Conservation (phyloP, 2,797 vertebrate genomes). For the Austrolebias charrua region DNA sequence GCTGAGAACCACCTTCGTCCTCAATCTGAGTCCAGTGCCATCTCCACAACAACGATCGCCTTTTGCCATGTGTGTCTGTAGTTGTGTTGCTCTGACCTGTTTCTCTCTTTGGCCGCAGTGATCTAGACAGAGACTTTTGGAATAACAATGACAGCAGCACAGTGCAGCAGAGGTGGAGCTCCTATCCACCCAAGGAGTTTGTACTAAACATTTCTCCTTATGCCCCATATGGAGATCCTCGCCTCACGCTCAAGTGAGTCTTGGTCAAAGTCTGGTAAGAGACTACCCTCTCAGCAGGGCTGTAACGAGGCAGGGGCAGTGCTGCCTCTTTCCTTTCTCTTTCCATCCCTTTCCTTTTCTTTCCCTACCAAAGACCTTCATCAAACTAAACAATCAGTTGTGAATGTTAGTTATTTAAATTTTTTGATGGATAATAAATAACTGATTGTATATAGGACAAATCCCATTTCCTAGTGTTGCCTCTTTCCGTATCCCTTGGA, state of each 20-base stretch:
- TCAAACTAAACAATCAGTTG: no score
- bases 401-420: no score
- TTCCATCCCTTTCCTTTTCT: conserved; percentile 9
- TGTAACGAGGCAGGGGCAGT: conserved; percentile 75
- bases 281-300: conserved; percentile 76
- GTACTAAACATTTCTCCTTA: conserved; percentile 99
- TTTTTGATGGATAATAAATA: no score
- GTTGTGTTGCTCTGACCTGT: conserved; percentile 90
- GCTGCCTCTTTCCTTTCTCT: conserved; percentile 13
- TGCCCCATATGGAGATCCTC: conserved; percentile 98
- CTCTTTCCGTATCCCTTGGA: no score
- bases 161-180: conserved; percentile 99
- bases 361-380: background rate
- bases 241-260: conserved; percentile 99
- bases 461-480: no score
- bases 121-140: conserved; percentile 99
- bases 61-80: conserved; percentile 78
- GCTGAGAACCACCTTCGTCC: conserved; percentile 39
- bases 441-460: no score
- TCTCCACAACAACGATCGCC: conserved; percentile 37
- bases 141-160: conserved; percentile 99
- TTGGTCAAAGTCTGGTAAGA: conserved; percentile 88
- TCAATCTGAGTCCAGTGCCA: conserved; percentile 34
- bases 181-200: conserved; percentile 99
- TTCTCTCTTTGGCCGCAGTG: conserved; percentile 94